Evolutionary conservation across 2,888 invertebrate species (phyloP).

Genomic region (Caenorhabditis japonica): DNA sequence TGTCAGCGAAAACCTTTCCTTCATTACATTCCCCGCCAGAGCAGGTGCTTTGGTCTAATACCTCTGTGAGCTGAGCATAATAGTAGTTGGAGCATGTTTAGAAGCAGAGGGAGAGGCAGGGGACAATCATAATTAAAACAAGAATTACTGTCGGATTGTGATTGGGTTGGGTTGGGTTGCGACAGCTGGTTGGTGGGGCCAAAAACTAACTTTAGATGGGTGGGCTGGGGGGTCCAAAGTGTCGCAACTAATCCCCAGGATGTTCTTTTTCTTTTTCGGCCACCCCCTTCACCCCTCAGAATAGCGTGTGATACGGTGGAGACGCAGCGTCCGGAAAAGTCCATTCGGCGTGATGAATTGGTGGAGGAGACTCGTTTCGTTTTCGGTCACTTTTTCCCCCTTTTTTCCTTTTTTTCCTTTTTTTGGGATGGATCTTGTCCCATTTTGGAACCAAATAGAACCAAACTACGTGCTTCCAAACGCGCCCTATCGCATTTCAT

Average conservation of each 20-base stretch:
- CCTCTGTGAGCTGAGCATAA: constrained; percentile 9
- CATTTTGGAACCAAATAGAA: too few species aligned
- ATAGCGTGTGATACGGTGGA: constrained; percentile 4
- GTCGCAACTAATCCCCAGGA: constrained; percentile 30
- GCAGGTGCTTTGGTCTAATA: constrained; percentile 19
- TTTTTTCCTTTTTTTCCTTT: too few species aligned
- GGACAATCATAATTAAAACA: constrained; percentile 3
- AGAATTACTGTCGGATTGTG: constrained; percentile 18
- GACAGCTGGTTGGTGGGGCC: constrained; percentile 1
- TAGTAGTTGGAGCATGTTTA: constrained; percentile 1
- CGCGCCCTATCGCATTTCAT: too few species aligned
- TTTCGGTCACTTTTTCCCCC: too few species aligned
- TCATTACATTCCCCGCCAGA: background rate
- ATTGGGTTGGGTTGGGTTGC: too few species aligned
- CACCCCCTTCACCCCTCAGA: too few species aligned
- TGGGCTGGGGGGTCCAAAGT: constrained; percentile 9
- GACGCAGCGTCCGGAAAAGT: constrained; percentile 15
- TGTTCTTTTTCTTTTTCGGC: constrained; percentile 21
- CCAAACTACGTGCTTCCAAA: too few species aligned
- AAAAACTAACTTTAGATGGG: background rate
- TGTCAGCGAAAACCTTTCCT: constrained; percentile 1
- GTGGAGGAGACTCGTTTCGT: too few species aligned
- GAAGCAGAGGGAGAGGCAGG: background rate
- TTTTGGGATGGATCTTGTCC: too few species aligned
- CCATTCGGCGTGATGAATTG: constrained; percentile 33